Conservation (phyloP, 2,797 vertebrate species). For the Phataginus tetradactyla region DNA sequence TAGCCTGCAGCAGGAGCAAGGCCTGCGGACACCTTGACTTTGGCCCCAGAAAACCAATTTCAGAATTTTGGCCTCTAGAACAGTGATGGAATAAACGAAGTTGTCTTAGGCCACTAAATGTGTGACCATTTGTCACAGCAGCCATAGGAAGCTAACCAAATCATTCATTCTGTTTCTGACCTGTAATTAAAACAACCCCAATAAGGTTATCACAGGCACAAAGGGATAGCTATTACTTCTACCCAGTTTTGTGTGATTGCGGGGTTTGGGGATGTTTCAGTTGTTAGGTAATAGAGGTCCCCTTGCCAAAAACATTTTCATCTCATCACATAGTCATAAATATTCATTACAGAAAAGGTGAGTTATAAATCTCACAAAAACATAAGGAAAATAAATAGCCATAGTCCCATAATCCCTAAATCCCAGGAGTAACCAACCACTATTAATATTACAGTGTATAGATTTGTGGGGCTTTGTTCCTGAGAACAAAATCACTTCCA, state of each 20-base stretch:
- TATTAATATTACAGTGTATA: background rate
- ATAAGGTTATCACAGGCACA: background rate
- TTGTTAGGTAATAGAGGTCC: rapidly evolving
- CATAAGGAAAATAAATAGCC: background rate
- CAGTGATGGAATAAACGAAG: background rate
- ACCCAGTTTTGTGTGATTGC: too few species aligned
- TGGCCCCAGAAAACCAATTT: background rate
- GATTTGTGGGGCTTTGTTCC: background rate
- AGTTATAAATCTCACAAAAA: background rate
- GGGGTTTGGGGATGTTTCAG: too few species aligned
- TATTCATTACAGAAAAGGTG: background rate
- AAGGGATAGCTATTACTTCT: background rate
- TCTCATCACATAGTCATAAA: background rate
- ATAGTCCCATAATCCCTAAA: background rate
- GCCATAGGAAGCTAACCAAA: background rate
- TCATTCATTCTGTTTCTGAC: background rate
- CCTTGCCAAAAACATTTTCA: background rate
- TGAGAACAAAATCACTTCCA: constrained; percentile 7
- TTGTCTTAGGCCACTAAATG: background rate
- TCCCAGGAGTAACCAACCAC: background rate
- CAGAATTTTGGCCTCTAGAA: background rate
- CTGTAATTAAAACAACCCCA: background rate
- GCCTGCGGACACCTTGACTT: too few species aligned
- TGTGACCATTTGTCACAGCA: background rate
- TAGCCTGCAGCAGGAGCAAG: rapidly evolving